These are phyloP conservation scores for Celastrina argiolus DNA, from an alignment of 2,888 invertebrate genomes.

Conservation along the genomic window DNA sequence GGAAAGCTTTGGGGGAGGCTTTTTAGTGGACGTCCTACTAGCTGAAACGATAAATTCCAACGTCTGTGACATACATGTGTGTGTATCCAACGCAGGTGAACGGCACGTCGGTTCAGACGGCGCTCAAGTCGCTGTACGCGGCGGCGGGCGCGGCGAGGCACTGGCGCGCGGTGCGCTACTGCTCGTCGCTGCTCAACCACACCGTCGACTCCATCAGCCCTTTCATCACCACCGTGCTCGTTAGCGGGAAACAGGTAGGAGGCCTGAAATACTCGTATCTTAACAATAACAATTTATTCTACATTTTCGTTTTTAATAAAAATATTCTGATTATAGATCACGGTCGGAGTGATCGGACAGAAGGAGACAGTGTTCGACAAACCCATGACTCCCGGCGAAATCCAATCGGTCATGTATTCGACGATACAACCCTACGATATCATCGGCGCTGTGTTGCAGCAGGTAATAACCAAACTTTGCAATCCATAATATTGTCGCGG, in stretches of 20 bases:
- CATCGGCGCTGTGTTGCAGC: constrained; percentile 94
- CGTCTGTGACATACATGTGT: no score
- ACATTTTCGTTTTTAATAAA: neutral
- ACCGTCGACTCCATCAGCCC: constrained; percentile 99
- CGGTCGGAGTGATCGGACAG: constrained; percentile 95
- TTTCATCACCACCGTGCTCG: constrained; percentile 97
- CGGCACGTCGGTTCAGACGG: constrained; percentile 80
- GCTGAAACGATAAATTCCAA: no score
- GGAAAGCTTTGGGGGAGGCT: no score
- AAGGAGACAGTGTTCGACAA: constrained; percentile 98
- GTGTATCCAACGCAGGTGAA: constrained; percentile 63
- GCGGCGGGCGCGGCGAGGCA: constrained; percentile 90
- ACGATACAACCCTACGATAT: constrained; percentile 93
- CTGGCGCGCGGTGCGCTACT: constrained; percentile 96
- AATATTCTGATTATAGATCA: constrained; percentile 75
- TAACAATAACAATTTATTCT: no score
- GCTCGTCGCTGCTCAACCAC: constrained; percentile 94
- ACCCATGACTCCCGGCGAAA: constrained; percentile 97
- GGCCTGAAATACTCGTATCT: no score
- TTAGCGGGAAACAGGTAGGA: constrained; percentile 95
- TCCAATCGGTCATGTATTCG: constrained; percentile 93
- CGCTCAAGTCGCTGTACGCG: constrained; percentile 85
- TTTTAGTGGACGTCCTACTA: no score
- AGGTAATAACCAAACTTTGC: constrained; percentile 79
- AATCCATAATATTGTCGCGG: neutral